phyloP scores from a whole-genome alignment of 2,888 invertebrate genomes.

The Callyntrura sp. region DNA sequence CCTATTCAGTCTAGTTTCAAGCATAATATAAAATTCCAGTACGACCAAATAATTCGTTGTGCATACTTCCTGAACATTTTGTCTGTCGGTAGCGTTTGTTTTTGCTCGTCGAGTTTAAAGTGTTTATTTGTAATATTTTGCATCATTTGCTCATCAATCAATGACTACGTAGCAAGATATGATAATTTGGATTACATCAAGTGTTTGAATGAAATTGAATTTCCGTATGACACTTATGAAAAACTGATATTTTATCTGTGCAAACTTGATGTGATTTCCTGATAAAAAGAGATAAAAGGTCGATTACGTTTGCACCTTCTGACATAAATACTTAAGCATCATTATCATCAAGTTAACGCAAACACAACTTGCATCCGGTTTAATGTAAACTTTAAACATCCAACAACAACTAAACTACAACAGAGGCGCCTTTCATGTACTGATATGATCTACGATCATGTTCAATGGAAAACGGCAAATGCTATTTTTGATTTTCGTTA shows the following conservation, averaged over 20 bases:
- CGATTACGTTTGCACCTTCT: constrained; percentile 57
- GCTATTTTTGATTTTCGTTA: no score
- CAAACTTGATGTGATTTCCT: constrained; percentile 10
- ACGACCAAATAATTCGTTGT: no score
- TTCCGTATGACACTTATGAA: neutral
- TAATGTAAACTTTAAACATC: neutral
- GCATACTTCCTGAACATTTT: neutral
- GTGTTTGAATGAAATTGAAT: neutral
- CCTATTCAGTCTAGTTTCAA: neutral
- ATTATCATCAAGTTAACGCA: neutral
- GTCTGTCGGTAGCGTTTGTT: neutral
- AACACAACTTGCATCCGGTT: constrained; percentile 18
- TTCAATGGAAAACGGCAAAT: no score
- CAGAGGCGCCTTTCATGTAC: no score
- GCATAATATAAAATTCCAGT: no score
- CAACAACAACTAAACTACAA: no score
- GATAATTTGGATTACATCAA: neutral
- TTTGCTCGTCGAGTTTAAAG: neutral
- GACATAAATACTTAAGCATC: constrained; percentile 57
- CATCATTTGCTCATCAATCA: neutral
- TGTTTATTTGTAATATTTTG: neutral
- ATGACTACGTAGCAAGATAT: neutral
- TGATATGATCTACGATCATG: no score
- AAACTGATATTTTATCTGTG: no score
- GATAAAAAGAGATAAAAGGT: constrained; percentile 55